Conservation (phyloP, 1,140 invertebrate genomes). For the Tetramorium simillimum region DNA sequence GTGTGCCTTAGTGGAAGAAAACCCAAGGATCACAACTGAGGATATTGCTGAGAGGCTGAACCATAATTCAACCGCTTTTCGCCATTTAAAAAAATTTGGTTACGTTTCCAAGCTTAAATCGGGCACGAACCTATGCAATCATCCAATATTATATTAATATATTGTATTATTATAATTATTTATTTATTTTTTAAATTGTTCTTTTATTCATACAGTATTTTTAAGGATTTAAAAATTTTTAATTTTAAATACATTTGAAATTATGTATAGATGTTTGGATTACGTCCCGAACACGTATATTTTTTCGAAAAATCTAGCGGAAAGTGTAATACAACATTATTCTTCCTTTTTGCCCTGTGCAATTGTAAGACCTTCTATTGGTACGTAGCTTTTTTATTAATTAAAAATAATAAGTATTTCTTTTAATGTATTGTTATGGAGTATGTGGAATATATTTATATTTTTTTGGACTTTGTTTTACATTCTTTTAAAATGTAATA, state of each 20-base stretch:
- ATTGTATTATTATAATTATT: background rate
- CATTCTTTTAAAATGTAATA: background rate
- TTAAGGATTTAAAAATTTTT: background rate
- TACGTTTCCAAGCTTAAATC: too few species aligned
- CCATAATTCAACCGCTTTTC: too few species aligned
- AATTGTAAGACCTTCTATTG: conserved; percentile 97
- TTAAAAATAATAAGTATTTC: background rate
- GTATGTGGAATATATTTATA: background rate
- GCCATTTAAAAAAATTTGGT: too few species aligned
- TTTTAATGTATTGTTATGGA: background rate
- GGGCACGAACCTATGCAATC: too few species aligned
- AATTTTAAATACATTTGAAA: background rate
- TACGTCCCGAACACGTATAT: conserved; percentile 94
- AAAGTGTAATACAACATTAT: conserved; percentile 91
- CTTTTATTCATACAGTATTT: background rate
- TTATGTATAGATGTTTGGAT: conserved; percentile 87
- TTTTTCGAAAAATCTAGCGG: conserved; percentile 93
- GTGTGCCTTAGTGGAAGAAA: too few species aligned
- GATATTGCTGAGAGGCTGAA: too few species aligned
- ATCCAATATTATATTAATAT: too few species aligned
- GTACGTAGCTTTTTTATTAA: conserved; percentile 83
- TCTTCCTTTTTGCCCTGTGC: conserved; percentile 90
- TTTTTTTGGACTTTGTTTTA: background rate
- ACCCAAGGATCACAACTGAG: too few species aligned
- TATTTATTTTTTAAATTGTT: too few species aligned